Evolutionary conservation across 1,140 invertebrate genomes (phyloP).

Genomic region (Ctenoplectra terminalis): DNA sequence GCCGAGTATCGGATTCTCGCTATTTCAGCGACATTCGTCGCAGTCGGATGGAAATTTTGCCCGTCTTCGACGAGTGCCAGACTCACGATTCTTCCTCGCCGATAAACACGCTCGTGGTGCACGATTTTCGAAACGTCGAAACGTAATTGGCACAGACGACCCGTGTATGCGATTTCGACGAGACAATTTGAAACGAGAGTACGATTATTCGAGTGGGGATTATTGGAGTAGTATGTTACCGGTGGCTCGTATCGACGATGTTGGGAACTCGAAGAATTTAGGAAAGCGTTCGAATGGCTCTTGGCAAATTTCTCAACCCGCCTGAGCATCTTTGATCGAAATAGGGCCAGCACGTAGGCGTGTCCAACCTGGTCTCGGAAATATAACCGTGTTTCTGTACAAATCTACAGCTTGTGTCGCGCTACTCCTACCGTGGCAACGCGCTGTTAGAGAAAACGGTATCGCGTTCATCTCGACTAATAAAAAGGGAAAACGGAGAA

Average conservation of each 20-base stretch:
- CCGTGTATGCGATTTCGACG: no score
- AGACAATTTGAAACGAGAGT: neutral
- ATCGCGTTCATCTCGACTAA: conserved; percentile 4
- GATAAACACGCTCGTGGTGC: no score
- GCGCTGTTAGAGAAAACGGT: neutral
- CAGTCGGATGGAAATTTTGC: neutral
- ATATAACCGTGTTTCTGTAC: conserved; percentile 20
- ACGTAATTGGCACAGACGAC: no score
- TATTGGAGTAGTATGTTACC: neutral
- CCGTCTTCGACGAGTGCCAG: neutral
- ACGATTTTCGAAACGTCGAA: neutral
- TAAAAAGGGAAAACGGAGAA: neutral
- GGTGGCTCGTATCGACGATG: neutral
- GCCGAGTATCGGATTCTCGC: neutral
- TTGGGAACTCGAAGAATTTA: neutral
- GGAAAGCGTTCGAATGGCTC: neutral
- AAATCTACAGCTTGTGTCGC: neutral
- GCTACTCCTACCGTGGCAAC: neutral
- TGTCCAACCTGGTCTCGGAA: conserved; percentile 28
- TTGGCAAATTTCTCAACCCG: conserved; percentile 15
- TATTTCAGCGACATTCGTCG: neutral
- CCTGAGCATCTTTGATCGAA: conserved; percentile 34
- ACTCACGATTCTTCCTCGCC: no score
- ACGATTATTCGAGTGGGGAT: neutral
- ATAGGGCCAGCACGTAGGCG: conserved; percentile 51